Base-by-base conservation (phyloP, 2,797 vertebrate genomes). In the Crenichthys baileyi region DNA sequence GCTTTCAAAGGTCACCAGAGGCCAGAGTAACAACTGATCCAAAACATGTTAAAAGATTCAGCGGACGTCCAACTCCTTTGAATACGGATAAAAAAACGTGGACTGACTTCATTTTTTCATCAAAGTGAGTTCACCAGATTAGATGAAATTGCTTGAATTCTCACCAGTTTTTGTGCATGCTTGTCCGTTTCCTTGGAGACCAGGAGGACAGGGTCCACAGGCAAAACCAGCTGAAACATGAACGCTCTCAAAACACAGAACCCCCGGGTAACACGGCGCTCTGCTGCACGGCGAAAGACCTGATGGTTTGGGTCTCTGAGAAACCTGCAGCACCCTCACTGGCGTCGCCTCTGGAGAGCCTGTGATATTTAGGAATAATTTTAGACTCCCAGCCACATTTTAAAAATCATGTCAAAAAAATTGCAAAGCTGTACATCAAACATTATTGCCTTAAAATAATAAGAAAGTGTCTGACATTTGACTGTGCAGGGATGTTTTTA, bases 151-250 rank as follows among this genome's bases (percentile, higher is more conserved):
- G 26, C 41, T 65, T 50, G 48, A 0, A 12, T 61, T 78, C 92
- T 91, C 85, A 96, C 95, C 94, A 36, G 77, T 63, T 46, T 79
- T 2, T 56, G 87, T 88, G 88, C 96, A 96, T 6, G 73, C 91
- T 20, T 86, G 90, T 18, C 96, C 96, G 1, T 96, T 94, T 83
- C 95, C 95, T 1, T 81, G 87, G 61, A 95, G 83, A 72, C 95
- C 95, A 13, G 86, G 50, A 29, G 95, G 96, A 84, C 96, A 96
- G 41, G 91, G 92, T 29, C 95, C 95, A 61, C 96, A 96, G 79
- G 92, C 89, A 22, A 92, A 96, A 11, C 96, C 95, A 0, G 87
- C 79, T 0, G 94, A 89, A 61, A 92, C 83, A 60, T 94, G 91
- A 16, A 75, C n/a, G 87, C 92, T 96, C 73, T 95, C 92, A 41